Evolutionary conservation across 2,888 invertebrate species (phyloP).

Genomic region (Yponomeuta evonymella): DNA sequence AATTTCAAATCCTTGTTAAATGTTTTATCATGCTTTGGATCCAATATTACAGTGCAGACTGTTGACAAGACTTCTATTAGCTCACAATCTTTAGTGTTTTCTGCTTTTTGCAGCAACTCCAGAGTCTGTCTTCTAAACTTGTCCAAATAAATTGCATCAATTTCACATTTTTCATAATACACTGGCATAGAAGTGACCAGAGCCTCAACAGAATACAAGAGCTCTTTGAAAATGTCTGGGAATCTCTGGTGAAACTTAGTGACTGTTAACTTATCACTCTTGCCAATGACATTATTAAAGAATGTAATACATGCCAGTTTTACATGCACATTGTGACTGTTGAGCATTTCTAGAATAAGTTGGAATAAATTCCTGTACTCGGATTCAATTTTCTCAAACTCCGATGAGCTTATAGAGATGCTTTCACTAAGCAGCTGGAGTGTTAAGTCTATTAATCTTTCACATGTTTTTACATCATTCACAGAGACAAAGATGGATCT

Average conservation of each 20-base stretch:
- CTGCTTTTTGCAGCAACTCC: slow-evolving; percentile 35
- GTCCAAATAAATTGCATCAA: slow-evolving; percentile 37
- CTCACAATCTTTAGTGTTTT: slow-evolving; percentile 27
- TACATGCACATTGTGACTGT: slow-evolving; percentile 52
- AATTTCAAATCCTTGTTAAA: slow-evolving; percentile 42
- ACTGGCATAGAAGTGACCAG: slow-evolving; percentile 42
- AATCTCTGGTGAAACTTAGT: slow-evolving; percentile 40
- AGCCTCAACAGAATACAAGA: slow-evolving; percentile 43
- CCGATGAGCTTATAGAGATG: slow-evolving; percentile 46
- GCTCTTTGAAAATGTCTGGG: slow-evolving; percentile 35
- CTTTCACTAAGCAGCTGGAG: slow-evolving; percentile 55
- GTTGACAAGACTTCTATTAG: slow-evolving; percentile 34
- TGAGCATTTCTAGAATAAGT: slow-evolving; percentile 44
- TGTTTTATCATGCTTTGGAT: slow-evolving; percentile 32
- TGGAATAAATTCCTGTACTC: slow-evolving; percentile 38
- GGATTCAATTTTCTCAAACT: slow-evolving; percentile 34
- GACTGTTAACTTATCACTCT: slow-evolving; percentile 42
- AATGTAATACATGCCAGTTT: slow-evolving; percentile 52
- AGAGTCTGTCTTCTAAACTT: slow-evolving; percentile 38
- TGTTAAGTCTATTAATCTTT: slow-evolving; percentile 47
- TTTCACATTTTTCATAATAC: slow-evolving; percentile 51
- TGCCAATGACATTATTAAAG: slow-evolving; percentile 47
- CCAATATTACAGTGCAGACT: slow-evolving; percentile 45
- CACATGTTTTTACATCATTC: slow-evolving; percentile 47
- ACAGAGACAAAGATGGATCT: slow-evolving; percentile 58